These are phyloP conservation scores for Eremobia ochroleuca DNA, from an alignment of 2,888 invertebrate genomes.

Conservation along the genomic window DNA sequence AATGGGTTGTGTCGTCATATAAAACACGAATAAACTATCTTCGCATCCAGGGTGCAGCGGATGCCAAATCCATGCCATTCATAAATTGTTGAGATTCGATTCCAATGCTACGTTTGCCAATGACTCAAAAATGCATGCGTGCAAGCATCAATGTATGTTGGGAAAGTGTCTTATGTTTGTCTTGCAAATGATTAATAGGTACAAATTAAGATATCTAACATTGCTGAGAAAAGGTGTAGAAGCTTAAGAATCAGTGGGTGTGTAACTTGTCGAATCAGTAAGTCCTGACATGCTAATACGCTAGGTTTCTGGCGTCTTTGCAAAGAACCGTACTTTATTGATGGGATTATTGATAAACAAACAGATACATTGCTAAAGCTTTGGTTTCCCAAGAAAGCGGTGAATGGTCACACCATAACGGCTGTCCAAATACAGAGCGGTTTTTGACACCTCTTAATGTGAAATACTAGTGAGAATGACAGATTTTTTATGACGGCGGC, in stretches of 20 bases:
- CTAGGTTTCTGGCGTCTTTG: not conserved
- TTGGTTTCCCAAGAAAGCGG: no score
- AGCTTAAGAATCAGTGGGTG: not conserved
- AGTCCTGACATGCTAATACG: not conserved
- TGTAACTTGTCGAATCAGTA: not conserved
- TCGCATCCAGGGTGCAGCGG: conserved; percentile 18
- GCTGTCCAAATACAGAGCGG: not conserved
- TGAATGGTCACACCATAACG: not conserved
- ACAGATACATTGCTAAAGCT: not conserved
- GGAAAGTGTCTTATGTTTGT: not conserved
- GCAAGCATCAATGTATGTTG: conserved; percentile 10
- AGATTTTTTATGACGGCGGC: not conserved
- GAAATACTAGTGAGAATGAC: not conserved
- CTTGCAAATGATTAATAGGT: not conserved
- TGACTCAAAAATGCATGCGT: conserved; percentile 27
- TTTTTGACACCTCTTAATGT: no score
- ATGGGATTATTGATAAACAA: not conserved
- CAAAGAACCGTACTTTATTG: not conserved
- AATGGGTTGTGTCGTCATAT: conserved; percentile 33
- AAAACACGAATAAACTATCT: conserved; percentile 31
- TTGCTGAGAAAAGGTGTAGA: not conserved
- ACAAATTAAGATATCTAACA: not conserved
- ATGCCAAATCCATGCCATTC: conserved; percentile 54
- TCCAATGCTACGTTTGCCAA: conserved; percentile 41
- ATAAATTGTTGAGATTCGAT: conserved; percentile 38